Percentiles rank a stretch among this genome's conserved stretches.
Evolutionary conservation across 2,113 vertebrate genomes (phyloP).

Genomic region (Rana temporaria): DNA sequence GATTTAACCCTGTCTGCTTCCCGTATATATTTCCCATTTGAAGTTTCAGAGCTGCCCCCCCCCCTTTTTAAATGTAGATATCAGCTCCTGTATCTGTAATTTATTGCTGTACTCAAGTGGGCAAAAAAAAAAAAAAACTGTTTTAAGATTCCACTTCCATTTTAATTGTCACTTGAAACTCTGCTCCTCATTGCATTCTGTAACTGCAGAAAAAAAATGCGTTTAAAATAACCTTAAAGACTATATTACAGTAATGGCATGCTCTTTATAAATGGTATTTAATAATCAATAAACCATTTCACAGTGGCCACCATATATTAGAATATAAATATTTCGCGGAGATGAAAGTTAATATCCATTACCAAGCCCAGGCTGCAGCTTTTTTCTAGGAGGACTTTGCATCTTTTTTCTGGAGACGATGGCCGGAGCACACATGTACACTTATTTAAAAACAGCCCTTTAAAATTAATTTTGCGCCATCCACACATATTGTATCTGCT

Average conservation of each 20-base stretch:
- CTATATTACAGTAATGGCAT: constrained; percentile 46
- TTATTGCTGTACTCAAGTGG: not conserved
- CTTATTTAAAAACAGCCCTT: constrained; percentile 22
- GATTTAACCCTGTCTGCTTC: no score
- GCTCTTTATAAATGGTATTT: constrained; percentile 45
- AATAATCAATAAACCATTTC: constrained; percentile 52
- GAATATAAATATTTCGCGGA: constrained; percentile 29
- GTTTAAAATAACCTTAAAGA: constrained; percentile 36
- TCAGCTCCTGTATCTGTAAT: not conserved
- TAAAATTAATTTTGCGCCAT: constrained; percentile 41
- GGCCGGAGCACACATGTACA: not conserved
- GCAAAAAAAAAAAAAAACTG: not conserved
- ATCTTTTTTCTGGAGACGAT: not conserved
- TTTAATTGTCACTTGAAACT: constrained; percentile 6
- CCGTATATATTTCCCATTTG: no score
- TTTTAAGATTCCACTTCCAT: constrained; percentile 1
- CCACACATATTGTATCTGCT: constrained; percentile 32
- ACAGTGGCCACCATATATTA: constrained; percentile 40
- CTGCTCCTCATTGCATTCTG: not conserved
- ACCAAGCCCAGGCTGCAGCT: not conserved
- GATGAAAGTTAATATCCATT: constrained; percentile 29
- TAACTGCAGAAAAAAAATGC: not conserved
- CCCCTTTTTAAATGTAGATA: not conserved
- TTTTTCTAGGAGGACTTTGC: not conserved
- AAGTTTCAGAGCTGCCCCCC: not conserved